These are phyloP conservation scores for Caenorhabditis sp. DNA, from an alignment of 2,888 invertebrate species.

Conservation along the genomic window DNA sequence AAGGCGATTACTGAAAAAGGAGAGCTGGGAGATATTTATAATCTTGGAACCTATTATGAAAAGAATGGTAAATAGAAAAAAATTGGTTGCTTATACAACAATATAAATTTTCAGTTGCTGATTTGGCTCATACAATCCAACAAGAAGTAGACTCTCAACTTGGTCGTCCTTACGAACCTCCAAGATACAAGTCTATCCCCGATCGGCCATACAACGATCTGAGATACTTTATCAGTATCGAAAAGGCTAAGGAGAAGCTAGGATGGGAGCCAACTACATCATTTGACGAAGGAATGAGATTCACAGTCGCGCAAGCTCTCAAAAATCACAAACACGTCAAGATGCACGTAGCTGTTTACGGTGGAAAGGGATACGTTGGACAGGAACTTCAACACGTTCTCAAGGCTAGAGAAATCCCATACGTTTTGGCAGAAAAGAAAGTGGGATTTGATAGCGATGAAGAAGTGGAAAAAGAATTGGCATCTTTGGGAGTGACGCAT, in stretches of 20 bases:
- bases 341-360: constrained; percentile 67
- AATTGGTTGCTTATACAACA: background rate
- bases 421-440: constrained; percentile 56
- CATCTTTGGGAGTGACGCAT: constrained; percentile 62
- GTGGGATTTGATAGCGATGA: constrained; percentile 60
- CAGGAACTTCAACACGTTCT: constrained; percentile 57
- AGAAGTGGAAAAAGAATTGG: constrained; percentile 61
- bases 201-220: constrained; percentile 70
- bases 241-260: constrained; percentile 61
- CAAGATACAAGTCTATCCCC: constrained; percentile 61
- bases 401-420: constrained; percentile 51
- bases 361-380: constrained; percentile 57
- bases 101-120: constrained; percentile 60
- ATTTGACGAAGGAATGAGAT: constrained; percentile 66
- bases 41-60: constrained; percentile 69
- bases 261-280: constrained; percentile 63
- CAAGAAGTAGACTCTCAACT: constrained; percentile 65
- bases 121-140: constrained; percentile 65
- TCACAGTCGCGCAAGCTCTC: constrained; percentile 60
- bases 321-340: constrained; percentile 50
- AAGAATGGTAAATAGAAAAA: constrained; percentile 56
- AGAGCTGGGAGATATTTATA: constrained; percentile 64
- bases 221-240: constrained; percentile 66
- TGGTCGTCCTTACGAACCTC: constrained; percentile 38
- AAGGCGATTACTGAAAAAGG: constrained; percentile 61